Conservation (phyloP, 2,113 vertebrate species). For the Rynchops niger region DNA sequence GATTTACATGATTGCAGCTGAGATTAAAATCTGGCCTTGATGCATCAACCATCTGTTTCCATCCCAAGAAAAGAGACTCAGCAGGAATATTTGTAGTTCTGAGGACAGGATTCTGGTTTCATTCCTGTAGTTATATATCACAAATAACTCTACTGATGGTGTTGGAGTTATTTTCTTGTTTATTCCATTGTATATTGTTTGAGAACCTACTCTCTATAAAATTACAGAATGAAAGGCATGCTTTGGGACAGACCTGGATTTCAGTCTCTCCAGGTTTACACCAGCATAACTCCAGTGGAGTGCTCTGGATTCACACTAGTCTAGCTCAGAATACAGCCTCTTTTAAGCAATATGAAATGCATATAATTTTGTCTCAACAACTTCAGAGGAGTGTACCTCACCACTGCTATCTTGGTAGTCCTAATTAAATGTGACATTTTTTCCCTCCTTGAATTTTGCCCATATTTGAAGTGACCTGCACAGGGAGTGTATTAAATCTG, state of each 20-base stretch:
- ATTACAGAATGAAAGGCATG: not conserved
- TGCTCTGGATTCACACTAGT: not conserved
- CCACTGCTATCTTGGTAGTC: not conserved
- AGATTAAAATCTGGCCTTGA: constrained; percentile 57
- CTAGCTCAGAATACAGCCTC: not conserved
- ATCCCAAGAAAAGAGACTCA: constrained; percentile 38
- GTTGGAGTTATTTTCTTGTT: not conserved
- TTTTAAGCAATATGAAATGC: not conserved
- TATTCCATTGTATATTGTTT: not conserved
- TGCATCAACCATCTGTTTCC: constrained; percentile 42
- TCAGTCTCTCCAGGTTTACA: not conserved
- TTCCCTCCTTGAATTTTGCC: constrained; percentile 61
- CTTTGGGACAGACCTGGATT: not conserved
- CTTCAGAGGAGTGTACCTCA: not conserved
- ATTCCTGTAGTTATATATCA: not conserved
- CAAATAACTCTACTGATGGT: not conserved
- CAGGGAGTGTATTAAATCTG: constrained; percentile 45
- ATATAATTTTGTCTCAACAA: not conserved
- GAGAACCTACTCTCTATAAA: not conserved
- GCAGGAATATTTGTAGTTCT: constrained; percentile 33
- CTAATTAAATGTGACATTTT: constrained; percentile 70
- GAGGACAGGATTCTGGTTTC: constrained; percentile 8
- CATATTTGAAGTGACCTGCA: constrained; percentile 47
- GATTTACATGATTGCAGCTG: constrained; percentile 29
- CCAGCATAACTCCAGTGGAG: not conserved